Evolutionary conservation across 2,113 vertebrate genomes (phyloP).

Genomic region (Anarhynchus alexandrinus): DNA sequence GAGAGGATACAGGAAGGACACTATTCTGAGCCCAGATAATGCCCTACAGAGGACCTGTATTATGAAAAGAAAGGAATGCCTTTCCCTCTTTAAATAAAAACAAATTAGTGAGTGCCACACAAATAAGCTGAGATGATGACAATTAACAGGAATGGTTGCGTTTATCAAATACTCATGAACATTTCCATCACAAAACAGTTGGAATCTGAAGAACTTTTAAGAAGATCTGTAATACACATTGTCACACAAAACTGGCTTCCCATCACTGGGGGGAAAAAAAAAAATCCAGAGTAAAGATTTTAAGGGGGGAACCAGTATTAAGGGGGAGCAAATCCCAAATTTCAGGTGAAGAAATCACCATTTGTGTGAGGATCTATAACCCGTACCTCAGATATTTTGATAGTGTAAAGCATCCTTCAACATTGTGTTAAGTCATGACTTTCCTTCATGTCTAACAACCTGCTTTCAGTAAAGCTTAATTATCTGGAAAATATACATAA

Average conservation of each 20-base stretch:
- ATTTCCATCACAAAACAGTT: not conserved
- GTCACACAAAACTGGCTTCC: not conserved
- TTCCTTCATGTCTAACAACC: not conserved
- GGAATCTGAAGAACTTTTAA: not conserved
- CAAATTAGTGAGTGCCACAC: not conserved
- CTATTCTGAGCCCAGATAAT: not conserved
- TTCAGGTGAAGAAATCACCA: not conserved
- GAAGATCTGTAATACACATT: not conserved
- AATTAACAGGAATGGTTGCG: not conserved
- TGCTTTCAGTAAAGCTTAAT: conserved; percentile 22
- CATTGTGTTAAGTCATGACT: not conserved
- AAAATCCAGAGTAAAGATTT: not conserved
- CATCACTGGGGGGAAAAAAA: not conserved
- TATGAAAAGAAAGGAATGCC: not conserved
- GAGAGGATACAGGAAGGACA: not conserved
- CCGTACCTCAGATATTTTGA: not conserved
- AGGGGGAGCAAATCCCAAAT: not conserved
- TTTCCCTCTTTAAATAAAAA: not conserved
- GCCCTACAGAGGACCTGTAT: not conserved
- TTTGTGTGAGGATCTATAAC: not conserved
- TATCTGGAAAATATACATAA: not conserved
- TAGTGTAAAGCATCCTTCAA: not conserved
- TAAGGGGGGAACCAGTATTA: not conserved
- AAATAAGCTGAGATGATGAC: not conserved
- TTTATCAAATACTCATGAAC: not conserved